phyloP scores from a whole-genome alignment of 2,797 vertebrate genomes.

The Pangasius larnaudii region DNA sequence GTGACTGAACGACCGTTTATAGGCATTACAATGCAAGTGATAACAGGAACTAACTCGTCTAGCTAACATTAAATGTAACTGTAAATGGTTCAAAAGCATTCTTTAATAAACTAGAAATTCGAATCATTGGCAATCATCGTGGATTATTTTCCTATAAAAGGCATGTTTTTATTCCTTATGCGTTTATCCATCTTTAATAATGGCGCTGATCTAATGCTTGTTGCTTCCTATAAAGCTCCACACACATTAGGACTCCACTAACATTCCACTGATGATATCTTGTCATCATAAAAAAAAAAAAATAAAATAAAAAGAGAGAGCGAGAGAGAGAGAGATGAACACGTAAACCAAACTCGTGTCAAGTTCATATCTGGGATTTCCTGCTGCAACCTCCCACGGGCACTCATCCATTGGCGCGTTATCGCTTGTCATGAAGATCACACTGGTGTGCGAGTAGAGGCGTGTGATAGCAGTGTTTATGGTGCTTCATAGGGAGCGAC shows the following conservation, averaged over 20 bases:
- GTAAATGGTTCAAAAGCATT: not conserved
- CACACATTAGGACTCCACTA: not conserved
- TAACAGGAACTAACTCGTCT: not conserved
- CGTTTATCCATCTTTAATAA: not conserved
- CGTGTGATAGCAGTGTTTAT: constrained; percentile 22
- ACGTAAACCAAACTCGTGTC: not conserved
- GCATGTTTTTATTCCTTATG: not conserved
- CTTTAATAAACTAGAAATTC: not conserved
- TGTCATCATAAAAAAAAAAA: not conserved
- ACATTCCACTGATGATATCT: not conserved
- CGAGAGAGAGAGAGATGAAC: not conserved
- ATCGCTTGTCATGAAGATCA: constrained; percentile 19
- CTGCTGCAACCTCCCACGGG: constrained; percentile 15
- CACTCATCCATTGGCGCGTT: constrained; percentile 19
- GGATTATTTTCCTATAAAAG: not conserved
- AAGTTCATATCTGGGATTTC: constrained; percentile 23
- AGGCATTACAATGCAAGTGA: not conserved
- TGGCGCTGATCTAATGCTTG: not conserved
- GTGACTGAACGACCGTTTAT: not conserved
- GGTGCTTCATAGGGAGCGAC: constrained; percentile 32
- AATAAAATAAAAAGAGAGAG: not conserved
- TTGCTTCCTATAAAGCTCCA: not conserved
- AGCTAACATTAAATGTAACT: not conserved
- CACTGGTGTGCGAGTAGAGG: constrained; percentile 17
- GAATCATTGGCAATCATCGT: no score